phyloP scores from a whole-genome alignment of 2,797 vertebrate species.

The Choloepus didactylus region DNA sequence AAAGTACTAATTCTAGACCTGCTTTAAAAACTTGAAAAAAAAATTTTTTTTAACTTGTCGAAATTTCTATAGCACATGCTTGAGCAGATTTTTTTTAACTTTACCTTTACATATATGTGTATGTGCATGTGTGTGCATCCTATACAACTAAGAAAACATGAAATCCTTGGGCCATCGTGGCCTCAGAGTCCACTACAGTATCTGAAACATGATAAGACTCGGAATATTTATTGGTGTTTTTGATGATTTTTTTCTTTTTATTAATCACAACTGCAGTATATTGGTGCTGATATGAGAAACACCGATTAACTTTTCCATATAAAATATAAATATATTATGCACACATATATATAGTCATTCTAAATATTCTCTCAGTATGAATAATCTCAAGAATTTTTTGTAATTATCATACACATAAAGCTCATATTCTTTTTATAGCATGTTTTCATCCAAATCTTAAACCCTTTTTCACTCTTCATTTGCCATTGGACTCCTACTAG shows the following conservation, averaged over 20 bases:
- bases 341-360: constrained; percentile 52
- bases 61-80: not conserved
- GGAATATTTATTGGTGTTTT: not conserved
- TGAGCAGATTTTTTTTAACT: not conserved
- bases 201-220: not conserved
- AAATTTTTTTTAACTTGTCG: not conserved
- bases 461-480: constrained; percentile 67
- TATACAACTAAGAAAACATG: not conserved
- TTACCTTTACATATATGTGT: not conserved
- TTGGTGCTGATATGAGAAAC: not conserved
- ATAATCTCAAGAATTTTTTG: constrained; percentile 62
- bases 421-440: constrained; percentile 67
- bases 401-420: constrained; percentile 47
- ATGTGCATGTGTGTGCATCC: too few relatives aligned
- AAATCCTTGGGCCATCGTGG: not conserved
- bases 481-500: constrained; percentile 72
- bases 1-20: not conserved
- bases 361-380: constrained; percentile 56
- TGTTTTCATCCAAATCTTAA: constrained; percentile 70
- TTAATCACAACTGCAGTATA: not conserved
- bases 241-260: constrained; percentile 26
- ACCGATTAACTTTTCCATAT: not conserved
- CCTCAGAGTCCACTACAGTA: not conserved
- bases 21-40: not conserved
- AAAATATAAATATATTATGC: not conserved